A percentile compares a stretch with the other conserved stretches of the same genome.
Conservation (phyloP, 2,797 vertebrate genomes). For the Ciconia nigra region DNA sequence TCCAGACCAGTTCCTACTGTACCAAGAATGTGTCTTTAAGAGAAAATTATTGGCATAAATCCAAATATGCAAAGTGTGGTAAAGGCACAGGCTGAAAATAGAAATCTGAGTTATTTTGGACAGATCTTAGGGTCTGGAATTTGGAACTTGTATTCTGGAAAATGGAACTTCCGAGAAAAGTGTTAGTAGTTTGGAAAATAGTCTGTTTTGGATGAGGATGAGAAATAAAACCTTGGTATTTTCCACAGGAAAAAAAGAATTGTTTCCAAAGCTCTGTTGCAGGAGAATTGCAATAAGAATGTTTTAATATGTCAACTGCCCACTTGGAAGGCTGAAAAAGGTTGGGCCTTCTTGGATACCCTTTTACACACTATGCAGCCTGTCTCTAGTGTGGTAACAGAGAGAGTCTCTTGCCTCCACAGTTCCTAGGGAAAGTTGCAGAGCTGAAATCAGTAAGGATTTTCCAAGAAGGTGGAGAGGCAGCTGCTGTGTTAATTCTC, state of each 20-base stretch:
- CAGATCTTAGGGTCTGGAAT: not conserved
- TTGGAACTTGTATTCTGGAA: conserved; percentile 1
- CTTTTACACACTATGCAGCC: not conserved
- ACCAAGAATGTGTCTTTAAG: not conserved
- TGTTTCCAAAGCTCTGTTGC: not conserved
- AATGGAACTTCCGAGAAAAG: not conserved
- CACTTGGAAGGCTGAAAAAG: not conserved
- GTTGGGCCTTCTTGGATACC: not conserved
- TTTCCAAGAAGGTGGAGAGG: not conserved
- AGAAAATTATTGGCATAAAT: not conserved
- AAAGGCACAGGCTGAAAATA: not conserved
- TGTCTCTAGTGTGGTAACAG: not conserved
- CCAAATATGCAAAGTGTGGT: not conserved
- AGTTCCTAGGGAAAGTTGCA: not conserved
- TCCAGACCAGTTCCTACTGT: not conserved
- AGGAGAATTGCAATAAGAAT: not conserved
- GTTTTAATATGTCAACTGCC: not conserved
- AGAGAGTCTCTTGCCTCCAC: not conserved
- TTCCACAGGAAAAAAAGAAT: not conserved
- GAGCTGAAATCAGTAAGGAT: not conserved
- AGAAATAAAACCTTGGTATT: not conserved
- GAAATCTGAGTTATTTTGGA: not conserved
- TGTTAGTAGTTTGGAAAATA: not conserved
- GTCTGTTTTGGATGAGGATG: not conserved
- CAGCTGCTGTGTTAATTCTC: not conserved